Conservation (phyloP, 2,113 vertebrate genomes). For the Chloroceryle aenea region DNA sequence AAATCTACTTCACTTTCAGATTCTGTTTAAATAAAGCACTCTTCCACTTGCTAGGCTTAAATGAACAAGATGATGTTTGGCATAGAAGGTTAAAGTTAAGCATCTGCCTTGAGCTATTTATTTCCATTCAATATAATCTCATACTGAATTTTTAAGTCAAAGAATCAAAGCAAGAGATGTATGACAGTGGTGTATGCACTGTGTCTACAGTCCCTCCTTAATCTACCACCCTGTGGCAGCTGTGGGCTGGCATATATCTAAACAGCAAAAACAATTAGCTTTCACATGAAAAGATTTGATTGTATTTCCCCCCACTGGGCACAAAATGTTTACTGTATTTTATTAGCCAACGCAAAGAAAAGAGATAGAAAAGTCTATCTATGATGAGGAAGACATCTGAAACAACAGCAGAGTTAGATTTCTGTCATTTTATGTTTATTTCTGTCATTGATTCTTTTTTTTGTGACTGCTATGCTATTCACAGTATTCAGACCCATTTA, state of each 20-base stretch:
- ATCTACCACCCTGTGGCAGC: not conserved
- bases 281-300: not conserved
- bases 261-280: not conserved
- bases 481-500: not conserved
- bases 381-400: not conserved
- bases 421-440: not conserved
- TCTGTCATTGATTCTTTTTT: not conserved
- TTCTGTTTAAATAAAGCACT: not conserved
- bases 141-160: not conserved
- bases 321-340: not conserved
- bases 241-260: not conserved
- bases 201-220: not conserved
- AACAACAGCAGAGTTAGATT: not conserved
- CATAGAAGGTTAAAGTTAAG: not conserved
- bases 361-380: not conserved
- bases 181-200: not conserved
- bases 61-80: not conserved
- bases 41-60: not conserved
- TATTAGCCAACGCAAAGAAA: not conserved
- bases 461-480: not conserved
- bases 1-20: not conserved
- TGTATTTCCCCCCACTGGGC: not conserved
- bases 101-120: not conserved
- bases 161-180: not conserved
- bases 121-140: not conserved